A percentile compares a stretch with the other conserved stretches of the same genome.
Evolutionary conservation across 2,797 vertebrate species (phyloP).

Genomic region (Bryconaethiops microstoma): DNA sequence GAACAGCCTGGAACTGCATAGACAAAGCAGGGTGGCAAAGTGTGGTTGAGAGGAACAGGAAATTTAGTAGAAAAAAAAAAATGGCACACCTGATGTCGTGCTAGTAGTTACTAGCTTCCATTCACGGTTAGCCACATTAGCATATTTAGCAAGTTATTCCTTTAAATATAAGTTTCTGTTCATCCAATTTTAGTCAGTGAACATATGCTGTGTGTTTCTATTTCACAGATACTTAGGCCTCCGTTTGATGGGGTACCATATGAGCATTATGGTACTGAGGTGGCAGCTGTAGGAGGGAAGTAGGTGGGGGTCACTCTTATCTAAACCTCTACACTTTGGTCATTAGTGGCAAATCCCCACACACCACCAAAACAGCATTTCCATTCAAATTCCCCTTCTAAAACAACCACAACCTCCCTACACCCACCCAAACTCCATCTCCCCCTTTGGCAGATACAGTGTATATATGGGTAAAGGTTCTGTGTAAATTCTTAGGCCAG

Average conservation of each 20-base stretch:
- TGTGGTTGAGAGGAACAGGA: slow-evolving; percentile 20
- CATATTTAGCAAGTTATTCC: background rate
- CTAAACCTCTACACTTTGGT: slow-evolving; percentile 71
- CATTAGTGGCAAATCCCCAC: slow-evolving; percentile 69
- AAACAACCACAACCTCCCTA: background rate
- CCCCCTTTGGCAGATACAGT: slow-evolving; percentile 38
- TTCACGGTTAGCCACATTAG: background rate
- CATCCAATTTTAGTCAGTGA: background rate
- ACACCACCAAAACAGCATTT: slow-evolving; percentile 53
- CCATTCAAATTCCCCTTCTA: slow-evolving; percentile 13
- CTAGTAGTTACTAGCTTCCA: background rate
- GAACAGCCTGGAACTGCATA: background rate
- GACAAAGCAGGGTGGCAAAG: slow-evolving; percentile 1
- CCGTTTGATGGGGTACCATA: slow-evolving; percentile 39
- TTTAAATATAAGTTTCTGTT: background rate
- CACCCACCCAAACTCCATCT: slow-evolving; percentile 9
- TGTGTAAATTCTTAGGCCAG: slow-evolving; percentile 9
- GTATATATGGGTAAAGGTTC: background rate
- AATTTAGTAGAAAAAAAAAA: background rate
- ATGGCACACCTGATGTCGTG: background rate
- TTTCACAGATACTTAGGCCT: slow-evolving; percentile 49
- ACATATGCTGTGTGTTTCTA: slow-evolving; percentile 27
- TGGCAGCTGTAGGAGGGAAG: slow-evolving; percentile 74
- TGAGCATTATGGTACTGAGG: slow-evolving; percentile 51
- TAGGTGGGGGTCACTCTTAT: slow-evolving; percentile 52